A percentile compares a stretch with the other conserved stretches of the same genome.
Evolutionary conservation across 1,140 invertebrate species (phyloP).

Genomic region (Coptotermes formosanus): DNA sequence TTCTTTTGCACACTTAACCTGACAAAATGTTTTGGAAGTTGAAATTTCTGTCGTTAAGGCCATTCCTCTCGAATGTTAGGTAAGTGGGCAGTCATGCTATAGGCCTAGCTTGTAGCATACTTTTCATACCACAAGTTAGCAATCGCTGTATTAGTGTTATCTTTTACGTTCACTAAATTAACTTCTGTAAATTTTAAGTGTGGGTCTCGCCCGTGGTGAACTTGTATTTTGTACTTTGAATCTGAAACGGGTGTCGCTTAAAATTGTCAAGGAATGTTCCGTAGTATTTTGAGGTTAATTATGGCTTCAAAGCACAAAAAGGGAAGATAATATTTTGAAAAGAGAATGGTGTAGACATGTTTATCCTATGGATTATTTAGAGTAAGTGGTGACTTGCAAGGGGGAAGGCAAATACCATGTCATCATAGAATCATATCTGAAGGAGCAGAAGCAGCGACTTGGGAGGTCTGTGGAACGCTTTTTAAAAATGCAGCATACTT

Average conservation of each 20-base stretch:
- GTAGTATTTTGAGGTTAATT: not conserved
- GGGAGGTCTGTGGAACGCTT: constrained; percentile 2
- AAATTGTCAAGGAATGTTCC: not conserved
- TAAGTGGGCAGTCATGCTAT: not conserved
- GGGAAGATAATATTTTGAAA: not conserved
- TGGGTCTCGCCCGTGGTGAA: not conserved
- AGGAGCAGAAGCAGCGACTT: not conserved
- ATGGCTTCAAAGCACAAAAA: not conserved
- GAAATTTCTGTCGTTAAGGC: no score
- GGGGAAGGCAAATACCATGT: not conserved
- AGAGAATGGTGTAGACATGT: not conserved
- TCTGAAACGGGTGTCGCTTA: not conserved
- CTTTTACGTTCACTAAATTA: not conserved
- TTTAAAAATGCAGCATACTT: not conserved
- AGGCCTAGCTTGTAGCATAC: not conserved
- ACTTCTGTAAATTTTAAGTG: not conserved
- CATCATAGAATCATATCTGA: not conserved
- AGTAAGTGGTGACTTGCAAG: not conserved
- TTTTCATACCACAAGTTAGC: not conserved
- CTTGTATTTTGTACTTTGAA: not conserved
- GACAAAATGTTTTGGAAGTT: no score
- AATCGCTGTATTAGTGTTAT: not conserved
- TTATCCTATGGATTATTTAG: not conserved
- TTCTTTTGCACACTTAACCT: no score
- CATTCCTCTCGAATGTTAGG: not conserved